Evolutionary conservation across 1,140 invertebrate species (phyloP), one percentile per base, ranked within the genome.

Genomic region (Scaptomyza pallida): DNA sequence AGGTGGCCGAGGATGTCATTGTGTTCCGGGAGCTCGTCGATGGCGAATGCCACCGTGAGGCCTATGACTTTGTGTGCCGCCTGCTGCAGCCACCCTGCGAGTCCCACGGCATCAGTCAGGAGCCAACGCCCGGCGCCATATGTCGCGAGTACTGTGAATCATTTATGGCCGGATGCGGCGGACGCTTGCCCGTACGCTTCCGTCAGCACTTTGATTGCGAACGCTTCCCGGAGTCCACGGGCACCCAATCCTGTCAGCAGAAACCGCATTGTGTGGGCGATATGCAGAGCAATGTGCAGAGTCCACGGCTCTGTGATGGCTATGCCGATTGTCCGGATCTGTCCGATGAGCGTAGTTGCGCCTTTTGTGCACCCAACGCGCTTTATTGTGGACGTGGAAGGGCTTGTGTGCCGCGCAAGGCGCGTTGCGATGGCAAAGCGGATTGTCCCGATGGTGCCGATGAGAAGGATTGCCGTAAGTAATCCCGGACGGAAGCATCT

Each of bases 361-460:
- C 95, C 2, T 96, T 97, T 78, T 97, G 97, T 91, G 92, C 94
- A 1, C 92, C 93, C 43, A 93, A 93, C 37, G 92, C 92, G 5
- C 92, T 97, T 50, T 96, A 96, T 67, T 98, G 97, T 85, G 96
- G 96, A 0, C 92, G 95, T 19, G 94, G 95, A 9, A 92, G 94
- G 55, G 93, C 93, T 9, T 98, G 97, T 88, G 94, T 97, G 69
- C 93, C 95, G 0, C 92, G 92, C 4, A 92, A 93, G 35, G 94
- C 95, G 72, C 93, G 95, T 56, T 98, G 97, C 90, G 96, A 97
- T 89, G 96, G 96, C 37, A 94, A 94, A 47, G 92, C 93, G 0
- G 96, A 98, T 90, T 98, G 97, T 85, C 94, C 95, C 0, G 96
- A 97, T 90, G 96, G 95, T 10, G 95, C 95, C 68, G 97, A 98